Base-by-base conservation (phyloP, 37 sponge, comb jelly and placozoan genomes). In the Eunapius fragilis region DNA sequence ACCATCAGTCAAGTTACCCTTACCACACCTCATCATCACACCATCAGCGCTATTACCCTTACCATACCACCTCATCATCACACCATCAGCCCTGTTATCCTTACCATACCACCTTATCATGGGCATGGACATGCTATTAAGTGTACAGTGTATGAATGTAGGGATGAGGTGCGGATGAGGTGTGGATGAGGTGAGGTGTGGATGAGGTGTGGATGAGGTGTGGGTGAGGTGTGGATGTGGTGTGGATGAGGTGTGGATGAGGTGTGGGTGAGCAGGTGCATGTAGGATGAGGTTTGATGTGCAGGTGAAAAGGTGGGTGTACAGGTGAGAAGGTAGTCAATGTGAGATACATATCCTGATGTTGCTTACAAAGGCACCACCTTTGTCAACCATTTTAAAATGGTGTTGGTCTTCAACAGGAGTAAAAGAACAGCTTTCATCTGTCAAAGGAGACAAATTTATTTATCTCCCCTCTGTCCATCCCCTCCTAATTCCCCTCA, bases 371-470 rank as follows among this genome's bases (percentile, higher is more conserved):
- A 86, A 90, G 10, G 24, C 13, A 0, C 38, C 76, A 34, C 87
- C 82, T 17, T 68, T 48, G 58, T 92, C 88, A 31, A 92, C 85
- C 6, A 92, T 37, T 28, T 84, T 45, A 77, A 92, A 92, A 68
- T 92, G 92, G 37, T 92, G 92, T 12, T 88, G 92, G 76, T 92
- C 92, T 22, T 75, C 70, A 12, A 92, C 78, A 19, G 88, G 88
- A 68, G 80, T 25, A 25, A 47, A 17, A 2, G 3, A 3, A 50
- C 92, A 92, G 35, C 80, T 81, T 3, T 58, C 84, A 25, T 45
- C 89, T 84, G 31, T 69, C 10, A 77, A 1, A 13, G 78, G 1
- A 37, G n/a, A 37, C 1, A 48, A 35, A 28, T 2, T 2, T 11
- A 27, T 28, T 1, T 13, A 1, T 37, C 11, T 19, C 14, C 31